Base-by-base conservation (phyloP, 35 echinoderm and acorn worm genomes). In the Heliocidaris tuberculata region DNA sequence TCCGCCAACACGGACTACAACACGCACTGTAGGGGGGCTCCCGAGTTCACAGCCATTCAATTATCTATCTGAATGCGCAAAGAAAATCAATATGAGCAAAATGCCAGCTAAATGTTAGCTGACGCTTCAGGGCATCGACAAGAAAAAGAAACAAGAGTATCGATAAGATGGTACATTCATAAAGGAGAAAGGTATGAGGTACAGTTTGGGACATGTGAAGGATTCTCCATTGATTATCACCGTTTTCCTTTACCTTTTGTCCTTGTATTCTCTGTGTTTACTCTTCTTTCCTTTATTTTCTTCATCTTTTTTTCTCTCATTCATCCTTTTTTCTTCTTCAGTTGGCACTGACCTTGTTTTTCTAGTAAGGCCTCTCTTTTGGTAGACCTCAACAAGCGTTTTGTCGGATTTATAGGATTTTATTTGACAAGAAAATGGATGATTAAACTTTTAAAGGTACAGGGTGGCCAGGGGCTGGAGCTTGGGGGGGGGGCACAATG, bases 81-180 rank as follows among this genome's bases (percentile, higher is more conserved):
- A 78, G 65, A 78, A 78, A 78, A 78, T 78, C 65, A 78, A 78
- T 78, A 78, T n/a, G 65, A 78, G 65, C 21, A 78, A 78, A 78
- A 78, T 78, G 65, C 65, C 65, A 78, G 65, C 65, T 78, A 78
- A 78, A 78, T 78, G 65, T 78, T 78, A 78, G 65, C 15, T 78
- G 65, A 78, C 27, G 65, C 65, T 29, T 78, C 21, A 78, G 65
- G 65, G 65, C 65, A 78, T n/a, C 0, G 65, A 78, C 65, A 78
- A 78, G 65, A n/a, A 78, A n/a, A 78, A 78, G 15, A 27, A 27
- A n/a, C 19, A 7, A n/a, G 19, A 6, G 21, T 78, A 78, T 78
- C 65, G 65, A 78, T 78, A 78, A 19, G 27, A 78, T 78, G 65
- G 21, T 78, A 78, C 21, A 27, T 78, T 78, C 65, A 78, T 78